Conservation (phyloP, 2,888 invertebrate species). For the Mythimna vitellina region DNA sequence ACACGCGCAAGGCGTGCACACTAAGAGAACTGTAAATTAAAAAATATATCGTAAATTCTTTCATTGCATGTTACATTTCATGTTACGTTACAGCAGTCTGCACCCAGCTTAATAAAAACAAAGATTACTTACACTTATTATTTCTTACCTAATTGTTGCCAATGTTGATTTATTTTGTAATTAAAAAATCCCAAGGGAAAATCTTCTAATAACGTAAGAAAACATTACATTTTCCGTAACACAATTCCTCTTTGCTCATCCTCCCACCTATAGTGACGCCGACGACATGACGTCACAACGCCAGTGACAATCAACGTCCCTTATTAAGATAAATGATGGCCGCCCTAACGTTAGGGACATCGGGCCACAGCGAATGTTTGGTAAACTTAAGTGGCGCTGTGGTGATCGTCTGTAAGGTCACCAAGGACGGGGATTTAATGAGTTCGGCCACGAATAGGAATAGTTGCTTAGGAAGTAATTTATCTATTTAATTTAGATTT, state of each 20-base stretch:
- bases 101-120: too few relatives aligned
- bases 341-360: conserved; percentile 45
- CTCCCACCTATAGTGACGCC: conserved; percentile 26
- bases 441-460: conserved; percentile 15
- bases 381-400: conserved; percentile 18
- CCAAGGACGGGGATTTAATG: conserved; percentile 19
- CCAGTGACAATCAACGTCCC: conserved; percentile 67
- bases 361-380: conserved; percentile 43
- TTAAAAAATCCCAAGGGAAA: not conserved
- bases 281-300: conserved; percentile 28
- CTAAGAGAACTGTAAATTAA: too few relatives aligned
- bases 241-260: conserved; percentile 38
- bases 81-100: too few relatives aligned
- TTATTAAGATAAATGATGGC: conserved; percentile 70
- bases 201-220: not conserved
- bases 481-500: conserved; percentile 1
- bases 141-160: not conserved
- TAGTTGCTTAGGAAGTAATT: not conserved
- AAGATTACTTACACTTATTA: too few relatives aligned
- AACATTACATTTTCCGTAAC: conserved; percentile 19
- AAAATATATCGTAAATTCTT: too few relatives aligned
- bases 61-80: too few relatives aligned
- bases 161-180: not conserved
- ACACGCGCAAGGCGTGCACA: too few relatives aligned
- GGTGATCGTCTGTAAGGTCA: conserved; percentile 9